Percentiles rank a stretch among this genome's conserved stretches.
Conservation (phyloP, 2,888 invertebrate species). For the Choreutis nemorana region DNA sequence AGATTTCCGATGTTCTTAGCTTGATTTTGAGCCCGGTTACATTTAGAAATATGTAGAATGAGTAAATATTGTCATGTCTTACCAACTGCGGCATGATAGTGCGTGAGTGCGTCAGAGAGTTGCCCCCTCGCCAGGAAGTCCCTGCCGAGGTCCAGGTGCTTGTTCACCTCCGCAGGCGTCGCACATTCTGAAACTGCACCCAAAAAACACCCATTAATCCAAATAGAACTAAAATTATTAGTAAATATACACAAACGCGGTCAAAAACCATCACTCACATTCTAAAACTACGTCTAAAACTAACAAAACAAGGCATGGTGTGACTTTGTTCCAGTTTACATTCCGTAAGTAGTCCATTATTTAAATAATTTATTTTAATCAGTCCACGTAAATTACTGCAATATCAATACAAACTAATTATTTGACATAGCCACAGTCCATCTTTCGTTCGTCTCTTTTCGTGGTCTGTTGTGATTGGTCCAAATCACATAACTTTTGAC, state of each 20-base stretch:
- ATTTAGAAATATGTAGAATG: constrained; percentile 5
- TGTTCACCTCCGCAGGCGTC: constrained; percentile 82
- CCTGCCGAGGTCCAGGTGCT: constrained; percentile 93
- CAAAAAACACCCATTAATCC: constrained; percentile 18
- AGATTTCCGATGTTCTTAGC: too few relatives aligned
- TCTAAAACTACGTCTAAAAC: constrained; percentile 74
- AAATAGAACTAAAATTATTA: constrained; percentile 17
- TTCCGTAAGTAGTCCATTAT: constrained; percentile 63
- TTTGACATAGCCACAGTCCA: constrained; percentile 55
- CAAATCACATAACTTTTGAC: constrained; percentile 39
- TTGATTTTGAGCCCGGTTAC: too few relatives aligned
- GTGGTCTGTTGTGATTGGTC: constrained; percentile 65
- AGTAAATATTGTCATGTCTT: constrained; percentile 43
- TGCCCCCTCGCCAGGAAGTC: constrained; percentile 92
- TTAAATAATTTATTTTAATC: constrained; percentile 28
- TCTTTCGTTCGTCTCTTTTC: constrained; percentile 57
- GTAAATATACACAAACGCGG: constrained; percentile 18
- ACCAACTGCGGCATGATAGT: constrained; percentile 98
- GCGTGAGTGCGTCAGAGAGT: constrained; percentile 93
- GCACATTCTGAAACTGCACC: constrained; percentile 75
- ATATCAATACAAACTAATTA: constrained; percentile 46
- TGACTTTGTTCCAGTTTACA: constrained; percentile 69
- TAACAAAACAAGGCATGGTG: constrained; percentile 72
- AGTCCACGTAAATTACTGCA: constrained; percentile 27
- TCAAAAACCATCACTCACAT: constrained; percentile 51